Evolutionary conservation across 2,888 invertebrate genomes (phyloP).

Genomic region (Xanthia togata): DNA sequence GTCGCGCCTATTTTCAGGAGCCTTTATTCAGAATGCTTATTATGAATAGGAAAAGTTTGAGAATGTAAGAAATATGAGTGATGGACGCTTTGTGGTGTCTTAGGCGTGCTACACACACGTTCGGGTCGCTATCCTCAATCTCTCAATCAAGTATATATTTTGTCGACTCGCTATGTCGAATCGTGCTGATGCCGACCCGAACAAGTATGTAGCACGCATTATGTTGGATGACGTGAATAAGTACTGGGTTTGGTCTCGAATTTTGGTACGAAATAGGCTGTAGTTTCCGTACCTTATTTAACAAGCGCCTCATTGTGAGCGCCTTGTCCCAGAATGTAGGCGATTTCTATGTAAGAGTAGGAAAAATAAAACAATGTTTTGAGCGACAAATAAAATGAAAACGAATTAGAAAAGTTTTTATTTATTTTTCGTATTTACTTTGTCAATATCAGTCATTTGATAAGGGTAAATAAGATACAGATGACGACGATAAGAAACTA

Average conservation of each 20-base stretch:
- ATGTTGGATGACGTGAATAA: not conserved
- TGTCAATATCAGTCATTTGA: not conserved
- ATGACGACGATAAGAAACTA: too few relatives aligned
- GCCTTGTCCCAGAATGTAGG: not conserved
- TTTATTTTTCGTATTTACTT: not conserved
- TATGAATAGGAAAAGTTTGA: conserved; percentile 43
- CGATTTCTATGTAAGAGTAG: not conserved
- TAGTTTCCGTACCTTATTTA: conserved; percentile 14
- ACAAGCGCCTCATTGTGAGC: not conserved
- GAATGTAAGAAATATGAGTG: conserved; percentile 35
- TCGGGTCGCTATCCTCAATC: too few relatives aligned
- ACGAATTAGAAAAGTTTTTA: not conserved
- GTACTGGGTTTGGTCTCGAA: not conserved
- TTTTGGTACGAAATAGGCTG: conserved; percentile 1
- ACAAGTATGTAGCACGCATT: too few relatives aligned
- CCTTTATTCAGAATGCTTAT: conserved; percentile 63
- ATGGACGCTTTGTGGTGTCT: conserved; percentile 14
- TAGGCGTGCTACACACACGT: not conserved
- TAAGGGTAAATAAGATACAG: not conserved
- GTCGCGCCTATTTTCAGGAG: too few relatives aligned
- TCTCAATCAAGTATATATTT: not conserved
- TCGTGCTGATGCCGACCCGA: not conserved
- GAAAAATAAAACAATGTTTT: not conserved
- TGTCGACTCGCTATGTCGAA: too few relatives aligned
- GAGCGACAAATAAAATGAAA: not conserved